These are phyloP conservation scores for Chionoecetes opilio DNA, from an alignment of 1,140 invertebrate species.

Conservation along the genomic window DNA sequence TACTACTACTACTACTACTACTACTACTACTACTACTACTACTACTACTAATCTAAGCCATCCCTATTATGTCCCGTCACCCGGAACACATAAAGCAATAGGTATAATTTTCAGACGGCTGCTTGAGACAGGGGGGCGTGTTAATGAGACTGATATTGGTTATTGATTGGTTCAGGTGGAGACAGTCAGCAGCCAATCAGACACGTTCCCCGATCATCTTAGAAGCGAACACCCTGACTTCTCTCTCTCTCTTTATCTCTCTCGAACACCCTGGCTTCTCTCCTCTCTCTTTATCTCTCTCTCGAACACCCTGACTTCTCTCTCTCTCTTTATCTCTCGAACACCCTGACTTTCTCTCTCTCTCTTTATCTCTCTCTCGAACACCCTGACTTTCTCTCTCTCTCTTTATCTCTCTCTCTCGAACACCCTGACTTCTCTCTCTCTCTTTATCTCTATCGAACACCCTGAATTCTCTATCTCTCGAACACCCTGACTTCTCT, in stretches of 20 bases:
- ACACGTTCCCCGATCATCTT: conserved; percentile 73
- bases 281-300: not conserved
- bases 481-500: too few species aligned
- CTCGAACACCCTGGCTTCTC: not conserved
- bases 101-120: conserved; percentile 71
- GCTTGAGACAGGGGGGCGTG: conserved; percentile 77
- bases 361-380: too few species aligned
- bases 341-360: not conserved
- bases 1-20: conserved; percentile 38
- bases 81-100: conserved; percentile 63
- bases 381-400: too few species aligned
- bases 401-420: too few species aligned
- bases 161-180: conserved; percentile 76
- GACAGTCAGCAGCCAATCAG: conserved; percentile 71
- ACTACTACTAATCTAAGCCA: not conserved
- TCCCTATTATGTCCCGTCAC: not conserved
- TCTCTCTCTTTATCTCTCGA: too few species aligned
- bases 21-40: conserved; percentile 4
- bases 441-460: too few species aligned
- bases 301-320: too few species aligned
- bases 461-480: too few species aligned
- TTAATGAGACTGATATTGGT: conserved; percentile 78
- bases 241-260: not conserved
- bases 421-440: too few species aligned
- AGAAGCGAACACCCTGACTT: conserved; percentile 41